These are phyloP conservation scores for Vireo altiloquus DNA, from an alignment of 2,113 vertebrate genomes.

Conservation along the genomic window DNA sequence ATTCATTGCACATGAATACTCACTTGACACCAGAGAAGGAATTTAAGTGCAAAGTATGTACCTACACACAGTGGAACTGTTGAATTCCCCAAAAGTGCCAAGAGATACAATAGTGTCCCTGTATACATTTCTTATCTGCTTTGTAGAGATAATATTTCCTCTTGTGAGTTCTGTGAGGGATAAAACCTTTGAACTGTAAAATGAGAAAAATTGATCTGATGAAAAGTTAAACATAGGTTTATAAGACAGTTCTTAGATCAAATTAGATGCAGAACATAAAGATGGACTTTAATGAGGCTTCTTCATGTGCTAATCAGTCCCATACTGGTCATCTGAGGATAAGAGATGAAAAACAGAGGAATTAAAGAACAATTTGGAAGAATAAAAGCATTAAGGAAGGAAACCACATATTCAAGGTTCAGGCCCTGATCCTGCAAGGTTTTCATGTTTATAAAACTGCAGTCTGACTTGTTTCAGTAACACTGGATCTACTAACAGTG, in stretches of 20 bases:
- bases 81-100: background rate
- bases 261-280: slow-evolving; percentile 30
- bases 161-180: background rate
- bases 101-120: background rate
- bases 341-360: background rate
- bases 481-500: background rate
- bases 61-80: background rate
- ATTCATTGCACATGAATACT: background rate
- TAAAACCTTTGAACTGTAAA: slow-evolving; percentile 3
- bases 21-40: background rate
- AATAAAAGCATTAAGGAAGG: background rate
- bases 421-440: background rate
- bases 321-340: background rate
- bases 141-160: background rate
- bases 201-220: slow-evolving; percentile 8
- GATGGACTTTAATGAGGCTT: background rate
- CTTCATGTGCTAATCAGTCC: slow-evolving; percentile 7
- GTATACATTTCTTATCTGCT: background rate
- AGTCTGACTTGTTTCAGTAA: background rate
- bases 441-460: background rate
- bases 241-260: background rate
- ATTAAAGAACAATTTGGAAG: background rate
- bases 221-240: slow-evolving; percentile 5
- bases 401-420: background rate
- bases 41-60: background rate